Base-by-base conservation (phyloP, 2,113 vertebrate species). In the Spea bombifrons region DNA sequence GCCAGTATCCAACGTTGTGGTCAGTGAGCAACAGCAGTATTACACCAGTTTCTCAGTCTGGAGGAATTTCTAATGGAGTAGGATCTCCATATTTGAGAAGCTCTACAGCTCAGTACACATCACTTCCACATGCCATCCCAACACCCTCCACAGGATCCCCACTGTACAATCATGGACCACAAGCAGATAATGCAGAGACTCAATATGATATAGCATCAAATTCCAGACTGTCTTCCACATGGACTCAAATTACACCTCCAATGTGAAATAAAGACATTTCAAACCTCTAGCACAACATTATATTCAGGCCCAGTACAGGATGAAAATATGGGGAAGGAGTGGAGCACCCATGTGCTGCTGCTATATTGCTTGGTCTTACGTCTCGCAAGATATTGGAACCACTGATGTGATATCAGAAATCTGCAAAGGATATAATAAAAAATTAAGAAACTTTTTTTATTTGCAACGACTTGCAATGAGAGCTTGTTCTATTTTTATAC, bases 1-100 rank as follows among this genome's bases (percentile, higher is more conserved):
- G 97, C 69, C 97, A 98, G 86, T 98, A 98, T 87, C 91, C 93
- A 74, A 94, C 94, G 86, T 85, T 98, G 79, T 99, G 97, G 97
- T 93, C 95, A 0, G 90, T 96, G 86, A 95, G 92, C 71, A 96
- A 91, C 75, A 86, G 92, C 30, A 83, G 90, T 52, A 84, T 96
- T 83, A 88, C 92, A 0, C 92, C 96, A 0, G 90, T 91, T 44
- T 90, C 96, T 0, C 96, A 96, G 85, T 76, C 92, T 0, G 89
- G 94, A 0, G 93, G 87, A 1, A 87, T 94, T 84, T 83, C 93
- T 84, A 92, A 82, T 0, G 88, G 92, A 78, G 84, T 98, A 81
- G 89, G 91, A 68, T 85, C 96, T n/a, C 96, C 94, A 88, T 95
- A 97, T 78, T 89, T 97, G 13, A 92, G 96, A 0, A 90, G 92